Evolutionary conservation across 2,797 vertebrate species (phyloP).

Genomic region (Sebastes matsubarae): DNA sequence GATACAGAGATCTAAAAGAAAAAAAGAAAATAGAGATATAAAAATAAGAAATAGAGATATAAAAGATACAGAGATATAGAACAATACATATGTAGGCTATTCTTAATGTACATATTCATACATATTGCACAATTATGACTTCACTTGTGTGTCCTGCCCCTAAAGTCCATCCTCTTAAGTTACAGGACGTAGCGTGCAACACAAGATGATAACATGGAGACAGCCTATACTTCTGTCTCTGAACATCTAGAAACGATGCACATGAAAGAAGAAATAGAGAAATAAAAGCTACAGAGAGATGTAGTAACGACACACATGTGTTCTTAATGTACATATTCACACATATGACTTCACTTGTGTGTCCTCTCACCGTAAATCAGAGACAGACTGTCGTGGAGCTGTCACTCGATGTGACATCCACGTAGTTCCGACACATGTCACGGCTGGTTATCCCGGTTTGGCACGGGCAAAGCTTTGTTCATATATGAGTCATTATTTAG

Average conservation of each 20-base stretch:
- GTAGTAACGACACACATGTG: no score
- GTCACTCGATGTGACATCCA: constrained; percentile 28
- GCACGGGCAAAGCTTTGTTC: constrained; percentile 10
- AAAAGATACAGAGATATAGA: no score
- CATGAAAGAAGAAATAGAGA: not conserved
- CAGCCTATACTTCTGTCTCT: not conserved
- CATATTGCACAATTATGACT: no score
- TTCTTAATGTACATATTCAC: not conserved
- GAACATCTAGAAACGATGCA: not conserved
- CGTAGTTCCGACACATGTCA: constrained; percentile 22
- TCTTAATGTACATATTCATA: no score
- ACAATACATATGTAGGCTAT: no score
- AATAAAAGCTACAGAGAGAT: no score
- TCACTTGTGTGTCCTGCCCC: constrained; percentile 69
- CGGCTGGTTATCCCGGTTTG: constrained; percentile 49
- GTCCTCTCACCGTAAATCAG: constrained; percentile 38
- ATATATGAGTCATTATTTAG: not conserved
- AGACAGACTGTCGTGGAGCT: not conserved
- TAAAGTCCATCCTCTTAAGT: constrained; percentile 86
- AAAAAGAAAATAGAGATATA: no score
- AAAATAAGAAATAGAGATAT: no score
- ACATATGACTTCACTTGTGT: not conserved
- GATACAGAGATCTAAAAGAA: no score
- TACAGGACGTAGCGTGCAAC: constrained; percentile 21
- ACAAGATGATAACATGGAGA: not conserved